These are phyloP conservation scores for Oxyruncus cristatus DNA, from an alignment of 2,113 vertebrate species.

Conservation along the genomic window DNA sequence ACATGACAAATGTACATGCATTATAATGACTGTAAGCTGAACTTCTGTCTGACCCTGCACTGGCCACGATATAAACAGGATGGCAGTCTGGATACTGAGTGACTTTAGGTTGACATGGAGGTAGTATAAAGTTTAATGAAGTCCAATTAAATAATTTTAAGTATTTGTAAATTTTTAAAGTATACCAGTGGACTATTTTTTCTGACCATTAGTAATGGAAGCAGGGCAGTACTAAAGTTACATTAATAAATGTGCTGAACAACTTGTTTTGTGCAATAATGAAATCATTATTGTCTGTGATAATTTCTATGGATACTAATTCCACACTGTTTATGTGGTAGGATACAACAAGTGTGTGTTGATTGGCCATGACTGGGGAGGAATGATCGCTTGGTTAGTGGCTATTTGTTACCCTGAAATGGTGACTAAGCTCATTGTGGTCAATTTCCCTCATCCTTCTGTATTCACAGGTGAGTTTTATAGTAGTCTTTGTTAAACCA, in stretches of 20 bases:
- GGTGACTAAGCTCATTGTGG: slow-evolving; percentile 93
- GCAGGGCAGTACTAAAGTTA: not conserved
- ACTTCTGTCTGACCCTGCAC: not conserved
- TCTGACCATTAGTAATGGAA: not conserved
- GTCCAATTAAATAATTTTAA: not conserved
- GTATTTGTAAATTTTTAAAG: not conserved
- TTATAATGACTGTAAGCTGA: not conserved
- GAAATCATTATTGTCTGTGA: not conserved
- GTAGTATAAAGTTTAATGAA: not conserved
- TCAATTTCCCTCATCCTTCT: slow-evolving; percentile 95
- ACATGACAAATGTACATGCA: accelerated
- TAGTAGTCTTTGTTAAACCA: not conserved
- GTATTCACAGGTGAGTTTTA: slow-evolving; percentile 85
- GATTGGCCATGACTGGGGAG: slow-evolving; percentile 97
- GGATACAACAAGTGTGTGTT: slow-evolving; percentile 96
- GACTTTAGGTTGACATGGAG: not conserved
- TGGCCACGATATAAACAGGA: not conserved
- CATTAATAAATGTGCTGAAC: not conserved
- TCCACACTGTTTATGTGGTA: slow-evolving; percentile 67
- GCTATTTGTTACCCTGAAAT: slow-evolving; percentile 96
- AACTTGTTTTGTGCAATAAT: not conserved
- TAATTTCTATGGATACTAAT: not conserved
- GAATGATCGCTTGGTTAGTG: slow-evolving; percentile 93
- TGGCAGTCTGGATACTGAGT: not conserved
- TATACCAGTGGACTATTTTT: not conserved